phyloP scores from a whole-genome alignment of 2,888 invertebrate species.

The Acanthosepion pharaonis region DNA sequence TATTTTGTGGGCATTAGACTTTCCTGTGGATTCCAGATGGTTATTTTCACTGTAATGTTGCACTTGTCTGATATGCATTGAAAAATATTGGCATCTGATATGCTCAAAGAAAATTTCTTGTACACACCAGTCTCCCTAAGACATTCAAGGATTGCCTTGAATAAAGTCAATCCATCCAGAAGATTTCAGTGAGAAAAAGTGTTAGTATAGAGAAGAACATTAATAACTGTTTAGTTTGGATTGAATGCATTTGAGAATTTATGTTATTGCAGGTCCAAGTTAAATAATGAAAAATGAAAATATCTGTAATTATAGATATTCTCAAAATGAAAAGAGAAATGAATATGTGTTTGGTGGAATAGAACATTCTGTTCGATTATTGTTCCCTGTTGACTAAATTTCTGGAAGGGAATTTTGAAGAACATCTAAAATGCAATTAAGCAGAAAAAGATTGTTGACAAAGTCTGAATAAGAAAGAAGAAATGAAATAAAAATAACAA shows the following conservation, averaged over 20 bases:
- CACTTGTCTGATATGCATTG: background rate
- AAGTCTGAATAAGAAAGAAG: background rate
- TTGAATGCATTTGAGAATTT: slow-evolving; percentile 33
- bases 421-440: background rate
- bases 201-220: background rate
- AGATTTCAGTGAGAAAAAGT: background rate
- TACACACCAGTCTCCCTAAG: background rate
- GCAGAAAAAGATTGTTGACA: background rate
- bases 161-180: background rate
- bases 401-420: background rate
- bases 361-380: background rate
- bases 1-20: background rate
- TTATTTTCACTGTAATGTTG: background rate
- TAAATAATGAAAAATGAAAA: background rate
- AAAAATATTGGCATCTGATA: background rate
- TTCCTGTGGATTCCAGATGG: background rate
- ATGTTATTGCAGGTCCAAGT: background rate
- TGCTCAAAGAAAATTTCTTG: background rate
- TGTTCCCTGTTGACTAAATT: background rate
- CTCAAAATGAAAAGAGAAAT: background rate
- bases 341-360: background rate
- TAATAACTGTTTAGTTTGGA: background rate
- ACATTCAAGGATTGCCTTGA: background rate
- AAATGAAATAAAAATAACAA: background rate
- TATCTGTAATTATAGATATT: background rate